Evolutionary conservation across 2,113 vertebrate genomes (phyloP), one percentile per base, ranked within the genome.

Genomic region (Clarias macrocephalus): DNA sequence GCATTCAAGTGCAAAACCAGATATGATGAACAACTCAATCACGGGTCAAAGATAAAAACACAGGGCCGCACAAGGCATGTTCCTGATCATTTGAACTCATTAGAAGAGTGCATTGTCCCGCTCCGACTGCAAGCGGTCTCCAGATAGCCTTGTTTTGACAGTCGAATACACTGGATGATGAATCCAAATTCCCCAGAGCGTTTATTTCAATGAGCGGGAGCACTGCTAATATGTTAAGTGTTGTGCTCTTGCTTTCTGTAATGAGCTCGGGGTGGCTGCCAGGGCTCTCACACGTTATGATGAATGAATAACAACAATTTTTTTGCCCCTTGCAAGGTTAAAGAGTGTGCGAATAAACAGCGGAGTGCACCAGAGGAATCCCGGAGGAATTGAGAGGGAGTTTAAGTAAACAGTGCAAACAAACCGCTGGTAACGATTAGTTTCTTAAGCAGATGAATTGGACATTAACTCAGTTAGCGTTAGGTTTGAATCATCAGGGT

Each of bases 11-110:
- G 90, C 5, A 75, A 82, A 37, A 86, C 0, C 19, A 84, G 37
- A 85, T 57, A 54, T 89, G 84, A 86, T 91, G 92, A 88, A 89
- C 88, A 86, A 93, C 90, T 93, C 90, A 93, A 88, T 70, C 91
- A 79, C 19, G 59, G 88, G 88, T 88, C 86, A 89, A 52, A 23
- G 85, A 89, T 76, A 62, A 57, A 87, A 77, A 81, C 77, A 76
- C 75, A 0, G 68, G 48, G 57, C n/a, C 70, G 76, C 66, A 73
- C 57, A 62, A 87, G 63, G 52, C 65, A 82, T 56, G 57, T 37
- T 86, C 65, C 33, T 52, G 59, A 60, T 81, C 57, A 62, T 88
- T 81, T 28, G 19, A 37, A 33, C 76, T 25, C 30, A 66, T 81
- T n/a, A 56, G 62, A 82, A 56, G 79, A 81, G 57, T 82, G 2